Evolutionary conservation across 2,113 vertebrate genomes (phyloP), one percentile per base, ranked within the genome.

Genomic region (Oriolus oriolus): DNA sequence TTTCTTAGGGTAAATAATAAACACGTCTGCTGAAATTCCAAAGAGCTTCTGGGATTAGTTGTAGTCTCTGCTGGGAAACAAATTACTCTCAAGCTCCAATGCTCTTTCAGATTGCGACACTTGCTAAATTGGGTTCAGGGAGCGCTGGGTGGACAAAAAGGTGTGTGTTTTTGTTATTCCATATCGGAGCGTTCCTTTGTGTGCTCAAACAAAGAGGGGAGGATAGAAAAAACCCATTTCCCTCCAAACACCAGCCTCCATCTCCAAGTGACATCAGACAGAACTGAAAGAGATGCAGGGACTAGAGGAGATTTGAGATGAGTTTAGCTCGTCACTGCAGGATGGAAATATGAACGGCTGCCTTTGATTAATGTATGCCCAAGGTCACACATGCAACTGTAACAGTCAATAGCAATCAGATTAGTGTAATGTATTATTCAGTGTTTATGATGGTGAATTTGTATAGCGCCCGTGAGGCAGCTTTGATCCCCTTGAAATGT

Each of bases 341-440:
- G 89, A 64, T 89, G 75, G 90, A 90, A 96, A 92, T 14, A 59
- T 4, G 65, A 87, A 60, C 22, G 10, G 63, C 85, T 96, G 56
- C 84, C 91, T 97, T 96, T 95, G 96, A 97, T 97, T 95, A 97
- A 95, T 95, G 89, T 64, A 78, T 73, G 85, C 96, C 93, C 93
- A 97, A 96, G 96, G 97, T 97, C 95, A 91, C 86, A 63, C 82
- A 76, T 44, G 77, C 94, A 44, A 95, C 90, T 96, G 82, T 85
- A 89, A 24, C 89, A 94, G 95, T 97, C 97, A 96, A 97, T 97
- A 96, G 87, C 92, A 96, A 97, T 96, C 93, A 95, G 96, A 97
- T 97, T 97, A 96, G 90, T 47, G 93, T 81, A 69, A 97, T 97
- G 97, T 96, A 97, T 97, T 97, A 97, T 97, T 97, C 96, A 97